Conservation (phyloP, 2,797 vertebrate genomes). For the Micrastur ruficollis region DNA sequence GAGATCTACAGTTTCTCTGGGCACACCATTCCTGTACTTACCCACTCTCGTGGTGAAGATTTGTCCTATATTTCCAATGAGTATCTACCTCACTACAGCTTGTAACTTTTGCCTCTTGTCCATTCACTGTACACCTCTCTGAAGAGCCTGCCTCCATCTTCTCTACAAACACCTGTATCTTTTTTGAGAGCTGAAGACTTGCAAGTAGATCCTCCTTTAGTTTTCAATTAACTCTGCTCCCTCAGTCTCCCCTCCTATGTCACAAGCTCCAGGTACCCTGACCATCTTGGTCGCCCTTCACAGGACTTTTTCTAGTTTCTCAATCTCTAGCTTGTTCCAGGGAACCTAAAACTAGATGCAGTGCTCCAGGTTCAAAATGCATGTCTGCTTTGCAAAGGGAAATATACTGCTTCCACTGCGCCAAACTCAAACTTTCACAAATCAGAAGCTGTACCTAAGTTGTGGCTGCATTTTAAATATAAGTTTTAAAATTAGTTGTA, state of each 20-base stretch:
- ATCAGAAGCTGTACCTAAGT: neutral
- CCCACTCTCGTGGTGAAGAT: fast-evolving
- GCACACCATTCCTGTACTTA: neutral
- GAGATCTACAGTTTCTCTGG: neutral
- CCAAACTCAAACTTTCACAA: neutral
- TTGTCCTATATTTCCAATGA: neutral
- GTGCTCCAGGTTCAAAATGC: neutral
- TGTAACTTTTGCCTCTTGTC: neutral
- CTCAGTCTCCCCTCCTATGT: neutral
- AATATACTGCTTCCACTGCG: neutral
- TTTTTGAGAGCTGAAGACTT: neutral
- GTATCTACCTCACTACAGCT: neutral
- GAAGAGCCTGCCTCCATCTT: neutral
- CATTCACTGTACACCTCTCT: neutral
- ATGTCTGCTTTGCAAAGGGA: neutral
- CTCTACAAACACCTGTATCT: neutral
- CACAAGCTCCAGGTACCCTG: neutral
- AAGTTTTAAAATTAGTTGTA: neutral
- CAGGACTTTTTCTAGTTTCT: neutral
- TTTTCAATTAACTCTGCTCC: neutral
- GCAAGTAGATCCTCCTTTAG: neutral
- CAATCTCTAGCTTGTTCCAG: neutral
- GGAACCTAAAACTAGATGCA: neutral
- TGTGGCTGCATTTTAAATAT: neutral
- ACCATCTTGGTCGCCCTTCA: neutral